Evolutionary conservation across 2,888 invertebrate genomes (phyloP).

Genomic region (Syritta pipiens): DNA sequence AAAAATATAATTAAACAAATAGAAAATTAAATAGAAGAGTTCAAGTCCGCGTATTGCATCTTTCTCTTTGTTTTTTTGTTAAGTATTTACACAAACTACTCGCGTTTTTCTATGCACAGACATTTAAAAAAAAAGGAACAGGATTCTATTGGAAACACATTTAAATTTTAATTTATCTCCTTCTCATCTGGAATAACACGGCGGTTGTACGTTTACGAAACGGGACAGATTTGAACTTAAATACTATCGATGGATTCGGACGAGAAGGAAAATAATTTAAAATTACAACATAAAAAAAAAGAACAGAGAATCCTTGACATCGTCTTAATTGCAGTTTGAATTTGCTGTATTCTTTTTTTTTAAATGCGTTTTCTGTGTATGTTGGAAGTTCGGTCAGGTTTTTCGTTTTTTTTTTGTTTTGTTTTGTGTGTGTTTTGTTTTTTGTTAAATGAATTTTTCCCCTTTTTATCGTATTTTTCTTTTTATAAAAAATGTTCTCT

Average conservation of each 20-base stretch:
- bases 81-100: conserved; percentile 46
- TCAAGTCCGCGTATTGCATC: conserved; percentile 21
- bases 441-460: conserved; percentile 31
- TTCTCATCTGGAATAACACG: conserved; percentile 7
- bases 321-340: conserved; percentile 13
- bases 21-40: not conserved
- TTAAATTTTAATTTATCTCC: not conserved
- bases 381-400: conserved; percentile 28
- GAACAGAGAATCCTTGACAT: not conserved
- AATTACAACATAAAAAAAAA: not conserved
- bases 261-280: conserved; percentile 6
- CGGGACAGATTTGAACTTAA: conserved; percentile 43
- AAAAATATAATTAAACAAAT: conserved; percentile 8
- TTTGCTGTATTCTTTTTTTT: conserved; percentile 3
- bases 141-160: not conserved
- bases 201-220: conserved; percentile 12
- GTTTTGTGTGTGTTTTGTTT: conserved; percentile 9
- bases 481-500: conserved; percentile 38
- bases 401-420: not conserved
- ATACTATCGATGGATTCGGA: conserved; percentile 45
- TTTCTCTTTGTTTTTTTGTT: conserved; percentile 16
- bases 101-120: not conserved
- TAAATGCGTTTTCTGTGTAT: conserved; percentile 15
- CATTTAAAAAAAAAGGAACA: not conserved
- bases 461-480: conserved; percentile 46